These are phyloP conservation scores for Champsocephalus esox DNA, from an alignment of 2,797 vertebrate genomes.

Conservation along the genomic window DNA sequence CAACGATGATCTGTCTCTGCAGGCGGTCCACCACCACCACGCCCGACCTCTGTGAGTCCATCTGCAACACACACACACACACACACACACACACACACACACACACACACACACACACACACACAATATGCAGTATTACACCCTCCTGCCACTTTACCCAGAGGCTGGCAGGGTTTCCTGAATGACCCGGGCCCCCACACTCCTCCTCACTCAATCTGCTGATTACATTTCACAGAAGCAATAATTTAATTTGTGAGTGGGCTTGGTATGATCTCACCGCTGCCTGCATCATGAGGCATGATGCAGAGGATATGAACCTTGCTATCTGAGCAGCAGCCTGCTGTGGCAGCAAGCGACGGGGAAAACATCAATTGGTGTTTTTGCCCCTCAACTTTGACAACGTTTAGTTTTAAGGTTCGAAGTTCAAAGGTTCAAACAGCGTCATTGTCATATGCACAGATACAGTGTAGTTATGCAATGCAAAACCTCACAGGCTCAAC, in stretches of 20 bases:
- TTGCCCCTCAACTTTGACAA: neutral
- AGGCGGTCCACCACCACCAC: slow-evolving; percentile 93
- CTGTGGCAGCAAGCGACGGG: neutral
- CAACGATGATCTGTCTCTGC: slow-evolving; percentile 97
- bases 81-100: slow-evolving; percentile 14
- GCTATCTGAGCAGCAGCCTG: slow-evolving; percentile 35
- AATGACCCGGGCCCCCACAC: slow-evolving; percentile 19
- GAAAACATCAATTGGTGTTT: slow-evolving; percentile 12
- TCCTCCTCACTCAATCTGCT: slow-evolving; percentile 36
- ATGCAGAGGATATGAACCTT: slow-evolving; percentile 30
- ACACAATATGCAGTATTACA: slow-evolving; percentile 10
- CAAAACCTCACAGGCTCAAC: too few relatives aligned
- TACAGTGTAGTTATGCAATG: too few relatives aligned
- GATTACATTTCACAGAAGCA: slow-evolving; percentile 68
- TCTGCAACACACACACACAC: slow-evolving; percentile 74
- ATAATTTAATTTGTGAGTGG: slow-evolving; percentile 64
- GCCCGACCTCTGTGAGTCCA: slow-evolving; percentile 91
- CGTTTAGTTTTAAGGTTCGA: neutral
- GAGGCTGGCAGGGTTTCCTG: slow-evolving; percentile 19
- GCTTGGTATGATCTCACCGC: slow-evolving; percentile 67
- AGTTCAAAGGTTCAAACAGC: too few relatives aligned
- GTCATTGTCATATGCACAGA: too few relatives aligned
- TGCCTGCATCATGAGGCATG: slow-evolving; percentile 45
- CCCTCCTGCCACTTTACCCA: slow-evolving; percentile 9
- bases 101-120: slow-evolving; percentile 17